Conservation (phyloP, 2,888 invertebrate species). For the Aporophyla nigra region DNA sequence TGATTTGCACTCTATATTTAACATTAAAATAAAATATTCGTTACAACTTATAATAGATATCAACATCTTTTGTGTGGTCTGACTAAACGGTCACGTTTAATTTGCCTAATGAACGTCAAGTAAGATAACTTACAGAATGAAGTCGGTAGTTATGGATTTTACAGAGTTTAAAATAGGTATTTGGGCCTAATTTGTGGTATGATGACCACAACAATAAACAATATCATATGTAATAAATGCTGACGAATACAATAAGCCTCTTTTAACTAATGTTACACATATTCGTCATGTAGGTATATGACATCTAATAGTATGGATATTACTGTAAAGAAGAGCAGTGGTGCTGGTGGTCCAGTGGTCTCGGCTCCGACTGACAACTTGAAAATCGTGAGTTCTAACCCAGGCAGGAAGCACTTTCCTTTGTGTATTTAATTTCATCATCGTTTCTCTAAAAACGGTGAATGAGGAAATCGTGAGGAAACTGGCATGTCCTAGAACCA, state of each 20-base stretch:
- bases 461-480: too few species aligned
- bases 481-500: too few species aligned
- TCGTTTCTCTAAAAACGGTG: too few species aligned
- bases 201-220: conserved; percentile 14
- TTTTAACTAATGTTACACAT: neutral
- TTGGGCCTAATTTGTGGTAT: neutral
- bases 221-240: neutral
- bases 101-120: neutral
- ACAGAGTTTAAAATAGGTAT: neutral
- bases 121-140: neutral
- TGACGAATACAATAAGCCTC: neutral
- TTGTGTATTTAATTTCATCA: too few species aligned
- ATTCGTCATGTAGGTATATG: neutral
- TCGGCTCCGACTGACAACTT: too few species aligned
- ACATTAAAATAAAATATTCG: conserved; percentile 28
- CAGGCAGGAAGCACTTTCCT: too few species aligned
- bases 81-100: conserved; percentile 11
- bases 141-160: neutral
- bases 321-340: neutral
- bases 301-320: neutral
- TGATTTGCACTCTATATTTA: conserved; percentile 46
- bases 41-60: neutral
- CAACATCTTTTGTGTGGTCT: neutral
- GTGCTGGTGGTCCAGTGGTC: too few species aligned
- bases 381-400: too few species aligned